Conservation (phyloP, 2,113 vertebrate species). For the Zosterops hypoxanthus region DNA sequence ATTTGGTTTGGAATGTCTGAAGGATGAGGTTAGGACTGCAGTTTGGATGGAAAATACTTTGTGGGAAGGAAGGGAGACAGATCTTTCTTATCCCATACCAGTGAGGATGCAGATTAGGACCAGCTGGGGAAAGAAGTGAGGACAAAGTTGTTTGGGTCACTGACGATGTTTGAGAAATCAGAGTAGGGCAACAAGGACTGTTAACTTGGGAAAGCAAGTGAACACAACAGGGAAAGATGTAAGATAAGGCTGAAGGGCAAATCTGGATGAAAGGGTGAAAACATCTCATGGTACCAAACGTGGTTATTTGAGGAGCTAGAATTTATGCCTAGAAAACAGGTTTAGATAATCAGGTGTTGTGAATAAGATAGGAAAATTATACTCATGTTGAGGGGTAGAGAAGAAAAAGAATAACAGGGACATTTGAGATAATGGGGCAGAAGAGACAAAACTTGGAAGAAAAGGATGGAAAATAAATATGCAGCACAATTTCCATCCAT, state of each 20-base stretch:
- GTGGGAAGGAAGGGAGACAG: background rate
- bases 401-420: background rate
- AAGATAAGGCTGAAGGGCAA: background rate
- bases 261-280: background rate
- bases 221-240: background rate
- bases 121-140: background rate
- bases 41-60: background rate
- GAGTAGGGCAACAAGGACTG: background rate
- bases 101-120: background rate
- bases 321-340: background rate
- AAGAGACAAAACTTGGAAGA: background rate
- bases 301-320: background rate
- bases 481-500: background rate
- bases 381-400: background rate
- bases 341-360: background rate
- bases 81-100: background rate
- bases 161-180: background rate
- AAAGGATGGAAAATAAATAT: background rate
- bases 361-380: background rate
- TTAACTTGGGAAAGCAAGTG: background rate
- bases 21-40: background rate
- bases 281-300: rapidly evolving
- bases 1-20: background rate
- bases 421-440: background rate
- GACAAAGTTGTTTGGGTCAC: background rate